Percentiles rank a stretch among this genome's conserved stretches.
phyloP scores from a whole-genome alignment of 2,113 vertebrate species.

The Aramus guarauna region DNA sequence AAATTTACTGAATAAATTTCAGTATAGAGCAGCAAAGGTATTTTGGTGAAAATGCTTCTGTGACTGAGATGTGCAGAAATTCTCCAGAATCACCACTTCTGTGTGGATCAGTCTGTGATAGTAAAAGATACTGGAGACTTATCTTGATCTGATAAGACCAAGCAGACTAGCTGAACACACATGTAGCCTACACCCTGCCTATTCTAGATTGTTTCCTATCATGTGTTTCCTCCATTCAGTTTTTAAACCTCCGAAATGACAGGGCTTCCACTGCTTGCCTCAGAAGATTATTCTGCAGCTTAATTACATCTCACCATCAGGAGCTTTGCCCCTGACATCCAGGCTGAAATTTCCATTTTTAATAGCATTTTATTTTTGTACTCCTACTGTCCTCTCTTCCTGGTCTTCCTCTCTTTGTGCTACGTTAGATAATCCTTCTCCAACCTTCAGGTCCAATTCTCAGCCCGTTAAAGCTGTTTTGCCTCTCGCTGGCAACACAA shows the following conservation, averaged over 20 bases:
- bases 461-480: not conserved
- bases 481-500: not conserved
- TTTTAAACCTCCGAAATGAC: not conserved
- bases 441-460: not conserved
- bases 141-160: not conserved
- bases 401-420: not conserved
- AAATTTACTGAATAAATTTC: not conserved
- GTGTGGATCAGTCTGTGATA: not conserved
- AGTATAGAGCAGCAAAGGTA: not conserved
- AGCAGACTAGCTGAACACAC: not conserved
- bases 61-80: not conserved
- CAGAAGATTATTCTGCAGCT: not conserved
- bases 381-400: not conserved
- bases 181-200: not conserved
- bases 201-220: not conserved
- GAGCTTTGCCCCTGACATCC: not conserved
- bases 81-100: not conserved
- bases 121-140: not conserved
- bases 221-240: not conserved
- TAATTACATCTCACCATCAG: not conserved
- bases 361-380: not conserved
- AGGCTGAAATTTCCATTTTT: not conserved
- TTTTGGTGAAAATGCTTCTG: constrained; percentile 14
- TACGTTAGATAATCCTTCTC: not conserved
- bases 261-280: not conserved